phyloP scores from a whole-genome alignment of 2,113 vertebrate species.

The Hippoglossus stenolepis region DNA sequence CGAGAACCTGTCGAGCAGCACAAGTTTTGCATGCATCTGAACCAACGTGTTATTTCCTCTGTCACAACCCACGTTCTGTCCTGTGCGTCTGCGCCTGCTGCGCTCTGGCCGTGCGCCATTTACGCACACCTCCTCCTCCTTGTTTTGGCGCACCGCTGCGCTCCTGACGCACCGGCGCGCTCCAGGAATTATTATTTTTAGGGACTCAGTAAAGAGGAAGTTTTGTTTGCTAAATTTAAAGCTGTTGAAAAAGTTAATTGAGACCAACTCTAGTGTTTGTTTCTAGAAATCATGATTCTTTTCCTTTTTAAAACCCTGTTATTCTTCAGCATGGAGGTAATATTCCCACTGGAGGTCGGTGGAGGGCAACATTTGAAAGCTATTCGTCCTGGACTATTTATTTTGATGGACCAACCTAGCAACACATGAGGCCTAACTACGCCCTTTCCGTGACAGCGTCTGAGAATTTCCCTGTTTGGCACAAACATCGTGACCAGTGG shows the following conservation, averaged over 20 bases:
- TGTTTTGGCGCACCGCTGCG: constrained; percentile 48
- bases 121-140: constrained; percentile 38
- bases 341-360: neutral
- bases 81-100: neutral
- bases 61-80: neutral
- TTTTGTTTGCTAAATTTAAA: no score
- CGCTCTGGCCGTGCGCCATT: constrained; percentile 15
- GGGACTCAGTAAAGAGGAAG: neutral
- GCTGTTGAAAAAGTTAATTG: no score
- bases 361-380: neutral
- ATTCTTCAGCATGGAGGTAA: neutral
- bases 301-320: neutral
- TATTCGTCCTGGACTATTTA: constrained; percentile 20
- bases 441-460: constrained; percentile 56
- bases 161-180: constrained; percentile 48
- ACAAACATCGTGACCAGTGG: neutral
- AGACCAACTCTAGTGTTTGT: neutral
- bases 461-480: neutral
- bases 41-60: neutral
- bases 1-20: constrained; percentile 52
- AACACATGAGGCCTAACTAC: constrained; percentile 51
- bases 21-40: constrained; percentile 58
- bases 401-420: constrained; percentile 54
- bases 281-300: neutral
- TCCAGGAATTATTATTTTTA: neutral